Percentiles rank a stretch among this genome's conserved stretches.
Conservation (phyloP, 2,888 invertebrate species). For the Drosophila pseudotalamancana region DNA sequence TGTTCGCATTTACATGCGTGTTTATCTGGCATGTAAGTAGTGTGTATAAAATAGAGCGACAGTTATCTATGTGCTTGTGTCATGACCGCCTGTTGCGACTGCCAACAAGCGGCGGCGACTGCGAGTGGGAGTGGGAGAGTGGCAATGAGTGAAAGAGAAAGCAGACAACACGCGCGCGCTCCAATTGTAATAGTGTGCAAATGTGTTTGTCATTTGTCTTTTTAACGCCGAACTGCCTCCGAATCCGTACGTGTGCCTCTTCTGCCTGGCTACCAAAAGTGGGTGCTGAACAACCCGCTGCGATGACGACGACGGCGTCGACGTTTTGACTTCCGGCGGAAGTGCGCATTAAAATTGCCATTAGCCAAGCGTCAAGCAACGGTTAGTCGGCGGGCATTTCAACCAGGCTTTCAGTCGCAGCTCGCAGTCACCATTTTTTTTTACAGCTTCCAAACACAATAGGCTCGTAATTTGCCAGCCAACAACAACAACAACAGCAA, state of each 20-base stretch:
- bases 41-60: conserved; percentile 71
- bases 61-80: conserved; percentile 62
- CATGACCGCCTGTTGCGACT: conserved; percentile 69
- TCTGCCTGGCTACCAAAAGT: conserved; percentile 17
- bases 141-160: conserved; percentile 20
- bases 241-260: conserved; percentile 44
- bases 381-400: not conserved
- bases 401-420: no score
- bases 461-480: conserved; percentile 48
- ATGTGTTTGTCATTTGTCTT: conserved; percentile 75
- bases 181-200: conserved; percentile 69
- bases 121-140: not conserved
- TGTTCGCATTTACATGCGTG: conserved; percentile 63
- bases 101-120: not conserved
- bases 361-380: conserved; percentile 42
- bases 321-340: conserved; percentile 66
- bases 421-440: conserved; percentile 21
- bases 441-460: conserved; percentile 59
- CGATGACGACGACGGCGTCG: conserved; percentile 16
- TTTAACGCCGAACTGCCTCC: conserved; percentile 64
- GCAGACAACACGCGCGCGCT: conserved; percentile 25
- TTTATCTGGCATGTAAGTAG: conserved; percentile 70
- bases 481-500: not conserved
- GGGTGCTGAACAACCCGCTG: conserved; percentile 58
- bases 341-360: conserved; percentile 73